Evolutionary conservation across 2,113 vertebrate species (phyloP).

Genomic region (Bagarius yarrelli): DNA sequence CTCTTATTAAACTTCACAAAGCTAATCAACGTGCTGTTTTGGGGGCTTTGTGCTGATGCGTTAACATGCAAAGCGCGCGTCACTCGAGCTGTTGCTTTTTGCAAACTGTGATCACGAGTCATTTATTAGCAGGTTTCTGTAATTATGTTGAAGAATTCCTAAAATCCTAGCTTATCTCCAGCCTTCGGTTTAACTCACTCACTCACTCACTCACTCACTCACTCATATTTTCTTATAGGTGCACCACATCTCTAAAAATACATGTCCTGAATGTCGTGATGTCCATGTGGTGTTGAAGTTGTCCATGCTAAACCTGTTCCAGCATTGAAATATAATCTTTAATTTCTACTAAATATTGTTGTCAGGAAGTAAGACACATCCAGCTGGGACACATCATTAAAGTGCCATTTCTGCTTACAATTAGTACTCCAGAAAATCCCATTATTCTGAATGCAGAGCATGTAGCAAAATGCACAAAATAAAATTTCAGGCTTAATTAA

Average conservation of each 20-base stretch:
- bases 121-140: neutral
- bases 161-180: neutral
- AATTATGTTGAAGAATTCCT: neutral
- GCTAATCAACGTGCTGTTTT: neutral
- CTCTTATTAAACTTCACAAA: constrained; percentile 13
- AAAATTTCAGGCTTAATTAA: neutral
- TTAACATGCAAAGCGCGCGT: neutral
- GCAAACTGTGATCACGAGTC: neutral
- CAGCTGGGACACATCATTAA: neutral
- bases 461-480: neutral
- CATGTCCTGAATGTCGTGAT: no score
- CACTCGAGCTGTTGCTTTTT: neutral
- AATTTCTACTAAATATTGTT: constrained; percentile 6
- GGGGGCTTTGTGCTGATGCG: neutral
- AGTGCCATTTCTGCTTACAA: constrained; percentile 7
- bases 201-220: no score
- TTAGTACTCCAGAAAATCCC: neutral
- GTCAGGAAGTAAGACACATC: neutral
- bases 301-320: no score
- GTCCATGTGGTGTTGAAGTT: no score
- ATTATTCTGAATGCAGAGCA: neutral
- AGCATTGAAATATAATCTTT: neutral
- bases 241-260: neutral
- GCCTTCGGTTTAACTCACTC: neutral
- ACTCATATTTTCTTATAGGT: neutral